Evolutionary conservation across 2,797 vertebrate species (phyloP), one percentile per base, ranked within the genome.

Genomic region (Sebastolobus altivelis): DNA sequence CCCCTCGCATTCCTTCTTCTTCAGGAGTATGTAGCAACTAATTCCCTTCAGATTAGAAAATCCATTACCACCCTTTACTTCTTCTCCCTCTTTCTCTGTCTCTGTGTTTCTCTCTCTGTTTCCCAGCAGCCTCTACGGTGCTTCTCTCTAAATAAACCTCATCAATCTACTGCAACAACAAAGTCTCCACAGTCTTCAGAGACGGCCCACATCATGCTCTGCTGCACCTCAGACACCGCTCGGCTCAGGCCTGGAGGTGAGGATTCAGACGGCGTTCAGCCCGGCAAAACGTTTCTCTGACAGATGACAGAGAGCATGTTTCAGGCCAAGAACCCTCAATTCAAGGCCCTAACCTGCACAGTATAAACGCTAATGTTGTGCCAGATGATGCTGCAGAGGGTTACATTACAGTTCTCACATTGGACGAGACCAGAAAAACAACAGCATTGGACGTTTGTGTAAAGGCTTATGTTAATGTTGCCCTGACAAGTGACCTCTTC

Each of bases 121-220:
- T 73, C 75, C 40, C 63, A 22, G 49, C 69, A 46, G 67, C 49
- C 43, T 84, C 77, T 74, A 33, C 72, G 29, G 40, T 8, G n/a
- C 72, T 77, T 61, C 72, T 56, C 66, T 87, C 81, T 89, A 89
- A 92, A 91, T 87, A 90, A 92, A 93, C 89, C 86, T 89, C 91
- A 90, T 93, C 89, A 89, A 89, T 89, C 88, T 86, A 29, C 72
- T 70, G 75, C 83, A 87, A 79, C 86, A 88, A 86, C 88, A 85
- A 69, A 84, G 61, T 61, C 68, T 60, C 75, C 31, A 11, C 63
- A 37, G 82, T 73, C 87, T 85, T 80, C 76, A 63, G 82, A 86
- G 83, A 78, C 8, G 16, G n/a, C 60, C 80, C 81, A 66, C 81
- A 66, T 75, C 80, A 72, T 40, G 86, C 85, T 84, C 86, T 0